Base-by-base conservation (phyloP, 2,888 invertebrate genomes). In the Poecilus cupreus region DNA sequence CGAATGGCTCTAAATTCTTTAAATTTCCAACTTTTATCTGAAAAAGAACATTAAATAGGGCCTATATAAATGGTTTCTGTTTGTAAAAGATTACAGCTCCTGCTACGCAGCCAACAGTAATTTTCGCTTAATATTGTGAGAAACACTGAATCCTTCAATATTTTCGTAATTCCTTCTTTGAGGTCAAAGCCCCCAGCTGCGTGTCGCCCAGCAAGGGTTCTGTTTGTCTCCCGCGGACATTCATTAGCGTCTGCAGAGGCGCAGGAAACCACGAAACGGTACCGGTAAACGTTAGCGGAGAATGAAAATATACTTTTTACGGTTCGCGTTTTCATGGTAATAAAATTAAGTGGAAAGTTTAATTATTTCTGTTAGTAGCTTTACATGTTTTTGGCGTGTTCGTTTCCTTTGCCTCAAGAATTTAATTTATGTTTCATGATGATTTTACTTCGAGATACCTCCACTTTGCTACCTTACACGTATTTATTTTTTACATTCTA, bases 301-400 rank as follows among this genome's bases (percentile, higher is more conserved):
- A 72, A 72, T 43, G 39, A 68, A 68, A 68, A 39, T 16, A 39
- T 32, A 72, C 72, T 46, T 72, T 46, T 22, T 60, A 72, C 46
- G 16, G 11, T 49, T 26, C 16, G 24, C 26, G 51, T 74, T 74
- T 74, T 51, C 49, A 51, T 74, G 74, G 20, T 49, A 72, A 49
- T 74, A 74, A 46, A 74, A 72, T 72, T 72, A 72, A 74, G 49
- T 26, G 39, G 51, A 74, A 51, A 74, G 49, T 74, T 74, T 74
- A 32, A 68, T 68, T 68, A 74, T 74, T 74, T 49, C 51, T 51
- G 22, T 74, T 51, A 74, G 49, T 24, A 51, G 22, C 74, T 18
- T 46, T 74, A 51, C 18, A 74, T 51, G 51, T 24, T 51, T 74
- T 74, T 74, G 74, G 49, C 39, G 49, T 74, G 43, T 74, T 46